These are phyloP conservation scores for Acrobeloides nanus DNA, from an alignment of 2,888 invertebrate species.

Conservation along the genomic window DNA sequence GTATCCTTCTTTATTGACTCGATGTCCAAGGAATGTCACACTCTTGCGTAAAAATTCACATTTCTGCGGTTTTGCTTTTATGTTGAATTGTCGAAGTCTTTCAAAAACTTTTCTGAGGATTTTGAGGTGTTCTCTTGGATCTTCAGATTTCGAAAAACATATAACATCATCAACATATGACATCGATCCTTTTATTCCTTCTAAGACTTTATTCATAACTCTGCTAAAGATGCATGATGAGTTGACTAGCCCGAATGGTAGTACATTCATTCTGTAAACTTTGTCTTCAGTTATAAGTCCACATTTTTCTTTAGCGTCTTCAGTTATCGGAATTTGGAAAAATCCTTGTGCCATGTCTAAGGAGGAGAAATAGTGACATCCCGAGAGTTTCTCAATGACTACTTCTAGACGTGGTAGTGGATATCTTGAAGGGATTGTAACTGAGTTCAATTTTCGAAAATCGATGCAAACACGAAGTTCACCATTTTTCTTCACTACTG, in stretches of 20 bases:
- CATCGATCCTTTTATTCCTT: background rate
- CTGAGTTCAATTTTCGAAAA: background rate
- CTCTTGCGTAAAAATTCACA: background rate
- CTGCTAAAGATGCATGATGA: background rate
- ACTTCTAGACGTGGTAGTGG: background rate
- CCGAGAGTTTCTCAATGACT: background rate
- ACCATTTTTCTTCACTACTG: background rate
- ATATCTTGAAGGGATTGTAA: background rate
- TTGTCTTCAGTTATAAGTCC: background rate
- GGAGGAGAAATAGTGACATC: conserved; percentile 2
- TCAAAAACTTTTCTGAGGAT: background rate
- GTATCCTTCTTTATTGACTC: background rate
- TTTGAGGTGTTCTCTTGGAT: conserved; percentile 3
- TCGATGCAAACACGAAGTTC: background rate
- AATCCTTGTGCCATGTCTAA: conserved; percentile 1
- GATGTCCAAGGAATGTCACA: conserved; percentile 1
- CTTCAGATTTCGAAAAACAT: background rate
- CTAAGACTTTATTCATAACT: background rate
- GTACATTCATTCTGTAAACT: background rate
- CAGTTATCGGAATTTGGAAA: background rate
- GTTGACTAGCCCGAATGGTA: conserved; percentile 6
- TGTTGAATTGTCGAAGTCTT: background rate
- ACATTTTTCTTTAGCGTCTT: background rate
- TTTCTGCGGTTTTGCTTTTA: conserved; percentile 5
- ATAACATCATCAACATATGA: conserved; percentile 1